These are phyloP conservation scores for Eubucco bourcierii DNA, from an alignment of 2,113 vertebrate genomes.

Conservation along the genomic window DNA sequence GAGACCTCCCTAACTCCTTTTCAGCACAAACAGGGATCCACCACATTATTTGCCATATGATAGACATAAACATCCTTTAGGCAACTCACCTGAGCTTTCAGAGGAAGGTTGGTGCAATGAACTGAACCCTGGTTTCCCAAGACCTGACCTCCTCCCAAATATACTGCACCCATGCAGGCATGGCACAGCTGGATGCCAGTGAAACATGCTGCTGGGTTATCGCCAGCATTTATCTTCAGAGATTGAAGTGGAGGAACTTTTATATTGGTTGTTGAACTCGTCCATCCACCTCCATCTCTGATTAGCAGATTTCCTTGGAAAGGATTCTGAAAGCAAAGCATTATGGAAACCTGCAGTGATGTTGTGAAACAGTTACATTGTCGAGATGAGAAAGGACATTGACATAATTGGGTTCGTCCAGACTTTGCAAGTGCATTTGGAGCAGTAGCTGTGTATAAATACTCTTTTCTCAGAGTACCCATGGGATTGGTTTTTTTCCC, in stretches of 20 bases:
- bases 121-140: not conserved
- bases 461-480: not conserved
- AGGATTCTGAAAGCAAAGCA: not conserved
- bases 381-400: not conserved
- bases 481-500: not conserved
- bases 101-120: not conserved
- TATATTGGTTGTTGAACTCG: not conserved
- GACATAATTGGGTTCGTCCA: not conserved
- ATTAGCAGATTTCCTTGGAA: not conserved
- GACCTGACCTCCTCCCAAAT: not conserved
- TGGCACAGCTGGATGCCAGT: not conserved
- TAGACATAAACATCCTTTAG: not conserved
- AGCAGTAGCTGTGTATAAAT: not conserved
- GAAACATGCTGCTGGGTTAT: not conserved
- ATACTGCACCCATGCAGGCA: not conserved
- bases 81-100: not conserved
- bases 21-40: not conserved
- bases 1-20: not conserved
- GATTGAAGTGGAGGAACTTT: not conserved
- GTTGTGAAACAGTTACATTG: not conserved
- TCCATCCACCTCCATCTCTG: not conserved
- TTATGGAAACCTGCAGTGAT: not conserved
- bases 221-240: not conserved
- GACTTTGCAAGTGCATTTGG: not conserved
- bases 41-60: rapidly evolving